phyloP scores from a whole-genome alignment of 2,113 vertebrate species.

The Tetrao urogallus region DNA sequence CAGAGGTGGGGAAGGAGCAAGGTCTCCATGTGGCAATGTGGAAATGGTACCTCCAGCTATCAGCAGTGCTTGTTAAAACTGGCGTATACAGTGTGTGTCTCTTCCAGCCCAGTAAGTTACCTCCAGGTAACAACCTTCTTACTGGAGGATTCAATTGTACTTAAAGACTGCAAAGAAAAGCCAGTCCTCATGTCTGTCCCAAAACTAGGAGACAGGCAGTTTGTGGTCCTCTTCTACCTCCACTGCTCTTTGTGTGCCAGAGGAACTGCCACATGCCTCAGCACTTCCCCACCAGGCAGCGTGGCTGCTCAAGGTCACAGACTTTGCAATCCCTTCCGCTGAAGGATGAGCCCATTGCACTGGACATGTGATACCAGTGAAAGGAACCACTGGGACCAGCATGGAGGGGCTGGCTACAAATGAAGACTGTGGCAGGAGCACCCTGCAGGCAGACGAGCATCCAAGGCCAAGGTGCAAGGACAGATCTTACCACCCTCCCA shows the following conservation, averaged over 20 bases:
- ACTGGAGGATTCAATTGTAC: neutral
- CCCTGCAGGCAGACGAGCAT: neutral
- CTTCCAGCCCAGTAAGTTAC: neutral
- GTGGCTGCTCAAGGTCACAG: fast-evolving
- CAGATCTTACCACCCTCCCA: fast-evolving
- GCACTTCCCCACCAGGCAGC: neutral
- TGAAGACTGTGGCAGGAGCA: neutral
- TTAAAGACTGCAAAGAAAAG: neutral
- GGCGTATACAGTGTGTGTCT: neutral
- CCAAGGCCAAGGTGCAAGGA: neutral
- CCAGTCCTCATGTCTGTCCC: neutral
- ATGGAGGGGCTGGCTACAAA: neutral
- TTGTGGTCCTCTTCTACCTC: neutral
- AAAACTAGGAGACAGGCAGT: neutral
- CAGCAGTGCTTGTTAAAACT: neutral
- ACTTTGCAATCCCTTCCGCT: neutral
- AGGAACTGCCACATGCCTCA: neutral
- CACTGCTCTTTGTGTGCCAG: neutral
- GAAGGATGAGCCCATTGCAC: neutral
- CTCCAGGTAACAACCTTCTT: neutral
- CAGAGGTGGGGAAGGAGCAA: neutral
- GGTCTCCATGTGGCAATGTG: neutral
- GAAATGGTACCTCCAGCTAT: neutral
- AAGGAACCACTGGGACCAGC: neutral
- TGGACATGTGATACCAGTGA: neutral